phyloP scores from a whole-genome alignment of 1,140 invertebrate species.

The Drosophila kanapiae region DNA sequence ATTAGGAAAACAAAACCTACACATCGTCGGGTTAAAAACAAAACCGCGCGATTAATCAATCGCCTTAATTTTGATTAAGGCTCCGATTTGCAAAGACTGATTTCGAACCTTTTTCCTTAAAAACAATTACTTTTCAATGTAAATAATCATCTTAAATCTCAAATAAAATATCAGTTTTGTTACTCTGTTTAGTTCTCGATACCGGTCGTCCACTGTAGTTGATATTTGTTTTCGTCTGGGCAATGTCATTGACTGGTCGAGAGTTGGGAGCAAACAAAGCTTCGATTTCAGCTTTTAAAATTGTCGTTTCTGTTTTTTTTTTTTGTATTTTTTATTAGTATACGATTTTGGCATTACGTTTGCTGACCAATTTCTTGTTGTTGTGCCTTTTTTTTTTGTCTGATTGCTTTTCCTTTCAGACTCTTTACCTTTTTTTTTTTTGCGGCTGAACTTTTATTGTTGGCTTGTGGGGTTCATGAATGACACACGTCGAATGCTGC shows the following conservation, averaged over 20 bases:
- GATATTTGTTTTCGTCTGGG: slow-evolving; percentile 45
- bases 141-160: background rate
- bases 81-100: no score
- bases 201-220: slow-evolving; percentile 8
- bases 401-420: slow-evolving; percentile 35
- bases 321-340: slow-evolving; percentile 12
- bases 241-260: slow-evolving; percentile 44
- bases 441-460: slow-evolving; percentile 19
- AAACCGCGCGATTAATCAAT: no score
- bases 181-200: background rate
- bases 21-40: background rate
- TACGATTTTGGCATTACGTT: slow-evolving; percentile 37
- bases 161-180: background rate
- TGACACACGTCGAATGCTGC: slow-evolving; percentile 64
- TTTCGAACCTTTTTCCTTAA: no score
- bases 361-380: slow-evolving; percentile 14
- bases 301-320: background rate
- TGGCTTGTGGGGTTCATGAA: slow-evolving; percentile 32
- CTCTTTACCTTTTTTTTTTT: slow-evolving; percentile 23
- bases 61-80: no score
- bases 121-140: no score
- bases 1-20: background rate
- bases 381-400: slow-evolving; percentile 9
- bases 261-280: slow-evolving; percentile 28
- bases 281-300: slow-evolving; percentile 32